Evolutionary conservation across 64 coral and sea anemone genomes (phyloP), one percentile per base, ranked within the genome.

Genomic region (Catalaphyllia jardinei): DNA sequence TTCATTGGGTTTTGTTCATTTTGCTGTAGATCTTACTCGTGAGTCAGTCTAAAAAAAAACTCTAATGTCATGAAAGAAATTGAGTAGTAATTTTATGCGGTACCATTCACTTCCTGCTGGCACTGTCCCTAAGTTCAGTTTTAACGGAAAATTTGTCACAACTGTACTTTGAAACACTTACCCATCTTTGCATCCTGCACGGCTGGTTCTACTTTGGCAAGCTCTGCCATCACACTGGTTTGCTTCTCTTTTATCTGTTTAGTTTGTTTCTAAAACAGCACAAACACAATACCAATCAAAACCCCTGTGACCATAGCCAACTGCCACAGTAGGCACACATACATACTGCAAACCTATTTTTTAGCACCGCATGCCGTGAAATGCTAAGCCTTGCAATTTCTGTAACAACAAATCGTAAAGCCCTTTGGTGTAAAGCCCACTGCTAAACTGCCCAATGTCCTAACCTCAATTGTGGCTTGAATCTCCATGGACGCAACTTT

Each of bases 401-500:
- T 7, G 17, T 22, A 24, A 65, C 20, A n/a, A 67, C 64, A 54
- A 1, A 2, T 54, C 5, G 33, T 35, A 35, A n/a, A 35, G 33
- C 1, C n/a, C 10, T 69, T 11, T 24, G 20, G 27, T 69, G 1
- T n/a, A 69, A n/a, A 69, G 22, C n/a, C n/a, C 1, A 8, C 65
- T 28, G 24, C 8, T 27, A 27, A 25, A 69, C 20, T 46, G 22
- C 22, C 8, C 65, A 39, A n/a, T 60, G 20, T 52, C 27, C 59
- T 42, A 80, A 99, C 97, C 94, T 95, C 97, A 27, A 99, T 92
- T 19, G 93, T 91, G 7, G 97, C 51, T 65, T 99, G 97, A 63
- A 99, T 99, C 52, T 99, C 97, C 72, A 95, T 99, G n/a, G 97
- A 99, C 20, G 97, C 78, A 9, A 99, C 91, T 74, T 95, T 95